Conservation (phyloP, 2,888 invertebrate genomes). For the Chaetogeoica ovagalla region DNA sequence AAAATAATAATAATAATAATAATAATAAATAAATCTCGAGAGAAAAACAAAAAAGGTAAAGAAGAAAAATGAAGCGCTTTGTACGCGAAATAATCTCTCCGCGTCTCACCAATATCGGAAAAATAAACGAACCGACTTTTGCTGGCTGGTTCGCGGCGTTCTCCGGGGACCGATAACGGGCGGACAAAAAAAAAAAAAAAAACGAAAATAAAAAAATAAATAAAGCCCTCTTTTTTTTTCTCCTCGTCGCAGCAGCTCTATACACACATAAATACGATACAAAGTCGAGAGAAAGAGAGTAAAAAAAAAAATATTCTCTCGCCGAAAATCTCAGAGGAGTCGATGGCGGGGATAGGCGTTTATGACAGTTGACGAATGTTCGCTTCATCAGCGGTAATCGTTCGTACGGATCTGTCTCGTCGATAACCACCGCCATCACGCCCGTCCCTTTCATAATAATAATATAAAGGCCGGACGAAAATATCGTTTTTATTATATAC, state of each 20-base stretch:
- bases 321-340: slow-evolving; percentile 20
- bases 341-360: background rate
- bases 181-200: slow-evolving; percentile 22
- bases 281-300: no score
- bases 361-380: slow-evolving; percentile 52
- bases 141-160: background rate
- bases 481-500: slow-evolving; percentile 51
- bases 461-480: slow-evolving; percentile 24
- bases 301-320: background rate
- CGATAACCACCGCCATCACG: background rate
- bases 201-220: slow-evolving; percentile 31
- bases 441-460: background rate
- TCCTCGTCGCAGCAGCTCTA: background rate
- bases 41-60: no score
- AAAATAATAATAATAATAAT: no score
- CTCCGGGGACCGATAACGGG: slow-evolving; percentile 49
- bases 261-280: background rate
- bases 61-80: background rate
- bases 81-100: background rate
- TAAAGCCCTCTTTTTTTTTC: background rate
- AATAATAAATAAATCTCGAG: background rate
- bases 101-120: background rate
- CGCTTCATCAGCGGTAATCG: slow-evolving; percentile 52
- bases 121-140: slow-evolving; percentile 36
- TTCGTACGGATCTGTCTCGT: slow-evolving; percentile 40